phyloP scores from a whole-genome alignment of 1,140 invertebrate genomes.

The Drosophila sproati region DNA sequence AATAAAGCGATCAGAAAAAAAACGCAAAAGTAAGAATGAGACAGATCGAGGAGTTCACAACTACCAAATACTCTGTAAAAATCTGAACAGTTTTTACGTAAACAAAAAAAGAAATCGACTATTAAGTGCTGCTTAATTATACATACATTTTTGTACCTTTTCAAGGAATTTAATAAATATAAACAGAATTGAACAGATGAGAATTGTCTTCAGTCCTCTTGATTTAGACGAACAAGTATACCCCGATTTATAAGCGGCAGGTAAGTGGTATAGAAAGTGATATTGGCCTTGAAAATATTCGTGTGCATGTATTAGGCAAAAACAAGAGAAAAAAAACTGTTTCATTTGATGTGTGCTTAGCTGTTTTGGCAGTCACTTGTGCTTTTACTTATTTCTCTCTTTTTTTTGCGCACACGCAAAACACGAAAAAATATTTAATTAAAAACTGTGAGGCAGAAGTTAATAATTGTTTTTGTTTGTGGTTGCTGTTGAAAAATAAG shows the following conservation, averaged over 20 bases:
- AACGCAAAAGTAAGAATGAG: slow-evolving; percentile 12
- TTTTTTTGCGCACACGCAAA: slow-evolving; percentile 51
- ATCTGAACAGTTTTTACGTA: not conserved
- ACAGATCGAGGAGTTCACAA: not conserved
- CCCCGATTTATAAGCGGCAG: not conserved
- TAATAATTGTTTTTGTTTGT: not conserved
- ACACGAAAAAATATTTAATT: not conserved
- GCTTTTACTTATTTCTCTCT: slow-evolving; percentile 64
- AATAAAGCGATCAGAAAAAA: slow-evolving; percentile 12
- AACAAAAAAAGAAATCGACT: not conserved
- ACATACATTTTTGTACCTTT: too few relatives aligned
- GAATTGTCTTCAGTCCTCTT: not conserved
- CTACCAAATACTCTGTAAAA: slow-evolving; percentile 20
- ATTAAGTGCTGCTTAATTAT: too few relatives aligned
- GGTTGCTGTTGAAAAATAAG: too few relatives aligned
- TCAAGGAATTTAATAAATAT: not conserved
- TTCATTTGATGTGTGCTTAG: slow-evolving; percentile 33
- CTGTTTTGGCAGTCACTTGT: slow-evolving; percentile 64
- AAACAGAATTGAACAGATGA: not conserved
- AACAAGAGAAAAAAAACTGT: slow-evolving; percentile 23
- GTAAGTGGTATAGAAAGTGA: slow-evolving; percentile 58
- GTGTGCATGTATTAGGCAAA: slow-evolving; percentile 38
- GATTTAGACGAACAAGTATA: not conserved
- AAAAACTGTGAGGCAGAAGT: not conserved
- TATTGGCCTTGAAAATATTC: slow-evolving; percentile 72